Percentiles rank a stretch among this genome's conserved stretches.
Conservation (phyloP, 2,797 vertebrate genomes). For the Anguilla pacifica region DNA sequence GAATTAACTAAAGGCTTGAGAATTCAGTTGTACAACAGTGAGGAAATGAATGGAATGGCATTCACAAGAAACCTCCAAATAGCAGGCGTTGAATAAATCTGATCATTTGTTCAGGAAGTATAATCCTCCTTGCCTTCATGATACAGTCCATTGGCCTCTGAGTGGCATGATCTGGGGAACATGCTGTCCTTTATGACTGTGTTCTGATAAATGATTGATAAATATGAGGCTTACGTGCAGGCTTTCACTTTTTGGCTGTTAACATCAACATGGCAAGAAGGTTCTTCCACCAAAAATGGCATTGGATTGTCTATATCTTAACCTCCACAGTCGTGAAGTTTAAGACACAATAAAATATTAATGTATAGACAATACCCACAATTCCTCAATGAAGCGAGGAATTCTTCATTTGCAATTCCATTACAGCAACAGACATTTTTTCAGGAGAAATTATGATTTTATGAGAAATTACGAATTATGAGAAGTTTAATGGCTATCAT, state of each 20-base stretch:
- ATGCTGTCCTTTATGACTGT: not conserved
- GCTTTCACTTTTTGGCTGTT: not conserved
- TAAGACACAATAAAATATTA: not conserved
- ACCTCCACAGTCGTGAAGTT: no score
- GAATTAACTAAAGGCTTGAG: not conserved
- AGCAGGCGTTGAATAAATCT: not conserved
- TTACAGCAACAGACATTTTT: not conserved
- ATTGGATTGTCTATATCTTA: not conserved
- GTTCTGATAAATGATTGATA: conserved; percentile 4
- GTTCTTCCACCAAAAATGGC: not conserved
- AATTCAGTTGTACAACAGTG: not conserved
- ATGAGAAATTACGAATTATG: no score
- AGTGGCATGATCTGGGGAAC: not conserved
- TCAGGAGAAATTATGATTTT: not conserved
- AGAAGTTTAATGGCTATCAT: no score
- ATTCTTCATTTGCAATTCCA: not conserved
- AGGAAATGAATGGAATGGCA: not conserved
- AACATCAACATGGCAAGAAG: not conserved
- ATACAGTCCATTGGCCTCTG: not conserved
- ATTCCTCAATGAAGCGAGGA: not conserved
- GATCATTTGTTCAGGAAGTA: not conserved
- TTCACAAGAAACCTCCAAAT: not conserved
- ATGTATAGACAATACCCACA: not conserved
- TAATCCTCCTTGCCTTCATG: not conserved
- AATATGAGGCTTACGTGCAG: not conserved